These are phyloP conservation scores for Ichneumoninae sp. DNA, from an alignment of 2,888 invertebrate genomes.

Conservation along the genomic window DNA sequence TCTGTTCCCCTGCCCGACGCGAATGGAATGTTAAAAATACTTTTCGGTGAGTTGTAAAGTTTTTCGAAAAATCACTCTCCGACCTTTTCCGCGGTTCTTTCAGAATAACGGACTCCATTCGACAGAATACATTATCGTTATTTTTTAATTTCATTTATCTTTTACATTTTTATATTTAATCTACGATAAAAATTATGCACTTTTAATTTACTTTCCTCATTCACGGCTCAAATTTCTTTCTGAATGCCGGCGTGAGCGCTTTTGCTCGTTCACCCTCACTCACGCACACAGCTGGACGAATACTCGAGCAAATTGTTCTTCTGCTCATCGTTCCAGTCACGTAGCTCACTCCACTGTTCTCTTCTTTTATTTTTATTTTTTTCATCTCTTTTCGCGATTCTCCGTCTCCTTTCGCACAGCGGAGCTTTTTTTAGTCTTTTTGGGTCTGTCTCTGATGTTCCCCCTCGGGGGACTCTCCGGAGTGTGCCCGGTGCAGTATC, in stretches of 20 bases:
- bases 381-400: constrained; percentile 16
- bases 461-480: constrained; percentile 49
- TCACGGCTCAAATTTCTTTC: not conserved
- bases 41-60: not conserved
- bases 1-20: too few relatives aligned
- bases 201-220: not conserved
- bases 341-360: constrained; percentile 53
- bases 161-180: not conserved
- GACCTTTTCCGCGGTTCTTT: not conserved
- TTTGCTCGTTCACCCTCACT: not conserved
- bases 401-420: constrained; percentile 42
- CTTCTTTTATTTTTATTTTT: constrained; percentile 32
- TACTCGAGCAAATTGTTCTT: constrained; percentile 42
- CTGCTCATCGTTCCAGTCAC: constrained; percentile 51
- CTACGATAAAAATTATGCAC: not conserved
- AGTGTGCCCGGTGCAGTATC: constrained; percentile 30
- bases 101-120: not conserved
- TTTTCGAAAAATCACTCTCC: not conserved
- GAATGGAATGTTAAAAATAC: not conserved
- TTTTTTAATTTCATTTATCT: not conserved
- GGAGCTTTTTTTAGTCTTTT: constrained; percentile 56
- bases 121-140: not conserved
- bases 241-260: not conserved
- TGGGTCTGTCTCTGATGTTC: constrained; percentile 56
- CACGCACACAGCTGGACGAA: not conserved